Conservation (phyloP, 23 tunicate species). For the Trididemnum nubilum region DNA sequence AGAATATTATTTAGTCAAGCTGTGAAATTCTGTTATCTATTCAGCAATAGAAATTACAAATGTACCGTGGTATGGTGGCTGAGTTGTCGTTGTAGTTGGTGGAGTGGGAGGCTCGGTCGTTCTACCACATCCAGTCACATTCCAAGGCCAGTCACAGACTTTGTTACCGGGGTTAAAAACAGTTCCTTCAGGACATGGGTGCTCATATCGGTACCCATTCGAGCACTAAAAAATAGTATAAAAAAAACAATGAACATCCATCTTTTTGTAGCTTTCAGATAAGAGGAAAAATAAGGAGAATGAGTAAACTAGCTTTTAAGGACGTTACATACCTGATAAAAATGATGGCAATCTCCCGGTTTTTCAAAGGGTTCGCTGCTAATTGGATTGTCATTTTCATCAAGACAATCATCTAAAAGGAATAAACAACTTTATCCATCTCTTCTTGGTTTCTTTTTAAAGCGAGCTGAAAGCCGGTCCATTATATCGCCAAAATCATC, state of each 20-base stretch:
- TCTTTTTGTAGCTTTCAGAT: no score
- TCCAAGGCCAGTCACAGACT: constrained; percentile 30
- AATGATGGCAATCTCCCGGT: constrained; percentile 34
- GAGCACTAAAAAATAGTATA: constrained; percentile 46
- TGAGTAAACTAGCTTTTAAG: no score
- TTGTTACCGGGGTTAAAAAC: constrained; percentile 44
- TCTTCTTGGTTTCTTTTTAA: no score
- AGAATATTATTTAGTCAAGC: no score
- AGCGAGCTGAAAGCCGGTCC: no score
- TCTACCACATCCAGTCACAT: constrained; percentile 30
- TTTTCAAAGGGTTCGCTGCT: constrained; percentile 50
- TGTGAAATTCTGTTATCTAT: no score
- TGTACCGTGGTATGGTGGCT: constrained; percentile 12
- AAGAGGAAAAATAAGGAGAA: no score
- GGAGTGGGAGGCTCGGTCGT: not conserved
- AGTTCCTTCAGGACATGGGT: constrained; percentile 44
- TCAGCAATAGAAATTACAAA: no score
- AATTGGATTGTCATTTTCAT: constrained; percentile 36
- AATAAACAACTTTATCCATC: no score
- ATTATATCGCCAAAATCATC: no score
- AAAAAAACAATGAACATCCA: no score
- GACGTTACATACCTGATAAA: constrained; percentile 24
- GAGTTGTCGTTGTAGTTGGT: constrained; percentile 2
- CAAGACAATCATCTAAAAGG: constrained; percentile 36
- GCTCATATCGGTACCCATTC: constrained; percentile 22